A percentile compares a stretch with the other conserved stretches of the same genome.
Conservation (phyloP, 2,797 vertebrate genomes). For the Margarornis squamiger region DNA sequence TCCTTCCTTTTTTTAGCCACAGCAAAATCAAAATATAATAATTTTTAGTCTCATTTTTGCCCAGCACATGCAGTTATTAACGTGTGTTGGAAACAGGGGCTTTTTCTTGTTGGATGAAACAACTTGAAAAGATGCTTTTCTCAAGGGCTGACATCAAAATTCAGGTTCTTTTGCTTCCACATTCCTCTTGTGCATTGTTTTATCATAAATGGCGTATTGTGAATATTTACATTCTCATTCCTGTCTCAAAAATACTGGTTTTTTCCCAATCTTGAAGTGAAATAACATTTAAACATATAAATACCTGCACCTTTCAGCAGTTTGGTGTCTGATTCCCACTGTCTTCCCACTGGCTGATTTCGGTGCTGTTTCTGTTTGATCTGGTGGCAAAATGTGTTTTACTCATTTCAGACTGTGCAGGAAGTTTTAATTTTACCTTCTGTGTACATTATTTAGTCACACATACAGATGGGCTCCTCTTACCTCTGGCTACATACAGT, state of each 20-base stretch:
- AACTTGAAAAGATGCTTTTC: neutral
- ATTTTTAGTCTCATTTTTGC: neutral
- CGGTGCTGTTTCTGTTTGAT: neutral
- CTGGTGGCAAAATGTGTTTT: neutral
- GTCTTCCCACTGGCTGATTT: neutral
- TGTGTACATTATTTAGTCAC: neutral
- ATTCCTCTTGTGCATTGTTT: neutral
- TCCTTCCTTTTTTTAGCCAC: neutral
- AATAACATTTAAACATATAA: neutral
- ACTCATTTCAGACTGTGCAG: neutral
- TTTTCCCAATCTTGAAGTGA: neutral
- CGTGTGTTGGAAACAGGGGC: neutral
- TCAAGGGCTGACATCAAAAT: neutral
- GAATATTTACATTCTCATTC: neutral
- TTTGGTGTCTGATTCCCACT: neutral
- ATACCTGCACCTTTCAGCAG: neutral
- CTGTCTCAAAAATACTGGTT: neutral
- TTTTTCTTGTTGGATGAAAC: neutral
- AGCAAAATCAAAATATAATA: neutral
- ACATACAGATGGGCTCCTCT: neutral
- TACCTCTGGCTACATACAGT: neutral
- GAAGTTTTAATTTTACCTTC: neutral
- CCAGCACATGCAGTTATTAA: neutral
- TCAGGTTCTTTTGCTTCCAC: neutral
- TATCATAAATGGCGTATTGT: neutral